Evolutionary conservation across 2,888 invertebrate genomes (phyloP).

Genomic region (Magallana nippona): DNA sequence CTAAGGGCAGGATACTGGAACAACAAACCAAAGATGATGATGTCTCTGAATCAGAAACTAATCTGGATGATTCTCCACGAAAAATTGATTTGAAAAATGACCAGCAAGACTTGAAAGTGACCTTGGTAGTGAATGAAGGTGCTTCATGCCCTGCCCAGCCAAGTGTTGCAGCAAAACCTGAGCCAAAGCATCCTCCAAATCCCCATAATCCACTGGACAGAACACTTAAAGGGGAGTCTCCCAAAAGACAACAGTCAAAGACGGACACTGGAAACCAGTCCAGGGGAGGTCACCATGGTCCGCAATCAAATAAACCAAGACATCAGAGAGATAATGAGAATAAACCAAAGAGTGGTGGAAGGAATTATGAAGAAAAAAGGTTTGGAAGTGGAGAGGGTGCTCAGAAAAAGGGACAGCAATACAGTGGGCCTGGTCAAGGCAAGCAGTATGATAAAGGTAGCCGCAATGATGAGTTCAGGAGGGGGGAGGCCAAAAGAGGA

Average conservation of each 20-base stretch:
- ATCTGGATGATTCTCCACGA: constrained; percentile 18
- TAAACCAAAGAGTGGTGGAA: constrained; percentile 21
- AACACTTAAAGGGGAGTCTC: not conserved
- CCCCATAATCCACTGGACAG: constrained; percentile 36
- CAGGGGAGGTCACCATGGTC: constrained; percentile 10
- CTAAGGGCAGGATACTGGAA: constrained; percentile 66
- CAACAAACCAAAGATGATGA: constrained; percentile 55
- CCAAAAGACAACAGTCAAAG: constrained; percentile 27
- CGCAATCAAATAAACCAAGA: constrained; percentile 34
- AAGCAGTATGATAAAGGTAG: constrained; percentile 41
- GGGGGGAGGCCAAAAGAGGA: constrained; percentile 41
- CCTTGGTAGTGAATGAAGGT: constrained; percentile 62
- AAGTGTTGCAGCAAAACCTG: constrained; percentile 18
- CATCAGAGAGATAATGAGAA: constrained; percentile 5
- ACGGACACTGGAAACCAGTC: not conserved
- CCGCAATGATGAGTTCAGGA: constrained; percentile 16
- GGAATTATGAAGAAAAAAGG: not conserved
- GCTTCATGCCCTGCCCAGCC: not conserved
- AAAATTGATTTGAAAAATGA: constrained; percentile 56
- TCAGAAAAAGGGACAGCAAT: constrained; percentile 12
- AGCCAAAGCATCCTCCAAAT: constrained; percentile 19
- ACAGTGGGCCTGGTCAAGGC: constrained; percentile 43
- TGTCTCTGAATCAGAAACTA: constrained; percentile 44
- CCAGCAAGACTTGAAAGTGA: constrained; percentile 67
- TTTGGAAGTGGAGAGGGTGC: not conserved